A percentile compares a stretch with the other conserved stretches of the same genome.
These are phyloP conservation scores for Xanthorhoe spadicearia DNA, from an alignment of 2,888 invertebrate genomes.

Conservation along the genomic window DNA sequence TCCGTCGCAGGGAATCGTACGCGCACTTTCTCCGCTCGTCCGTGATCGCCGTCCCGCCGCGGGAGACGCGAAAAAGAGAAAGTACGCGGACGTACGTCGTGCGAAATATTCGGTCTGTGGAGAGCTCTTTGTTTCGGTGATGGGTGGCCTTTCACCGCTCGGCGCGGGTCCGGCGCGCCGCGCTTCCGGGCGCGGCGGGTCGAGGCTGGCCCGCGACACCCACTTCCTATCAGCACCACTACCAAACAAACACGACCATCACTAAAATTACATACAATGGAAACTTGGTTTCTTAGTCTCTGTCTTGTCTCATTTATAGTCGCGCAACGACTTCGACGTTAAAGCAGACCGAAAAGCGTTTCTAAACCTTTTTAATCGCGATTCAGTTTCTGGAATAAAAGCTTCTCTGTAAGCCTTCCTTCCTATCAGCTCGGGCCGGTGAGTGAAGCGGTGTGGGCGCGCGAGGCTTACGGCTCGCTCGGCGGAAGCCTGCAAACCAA, in stretches of 20 bases:
- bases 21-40: constrained; percentile 62
- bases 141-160: constrained; percentile 57
- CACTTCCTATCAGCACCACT: not conserved
- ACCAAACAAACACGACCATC: not conserved
- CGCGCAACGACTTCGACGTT: too few relatives aligned
- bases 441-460: not conserved
- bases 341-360: not conserved
- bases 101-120: constrained; percentile 68
- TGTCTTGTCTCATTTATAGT: too few relatives aligned
- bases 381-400: not conserved
- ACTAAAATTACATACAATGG: not conserved
- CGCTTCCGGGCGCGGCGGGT: not conserved
- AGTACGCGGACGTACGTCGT: constrained; percentile 70
- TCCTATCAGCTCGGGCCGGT: not conserved
- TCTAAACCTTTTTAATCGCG: not conserved
- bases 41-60: constrained; percentile 19
- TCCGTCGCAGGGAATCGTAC: constrained; percentile 50
- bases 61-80: constrained; percentile 53
- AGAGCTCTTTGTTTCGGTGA: constrained; percentile 69
- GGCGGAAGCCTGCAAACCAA: constrained; percentile 37
- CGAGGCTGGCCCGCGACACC: constrained; percentile 35
- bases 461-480: not conserved
- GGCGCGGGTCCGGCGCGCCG: constrained; percentile 4
- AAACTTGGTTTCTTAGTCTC: not conserved
- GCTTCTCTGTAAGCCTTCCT: not conserved